These are phyloP conservation scores for Brenthis daphne DNA, from an alignment of 2,888 invertebrate species.

Conservation along the genomic window DNA sequence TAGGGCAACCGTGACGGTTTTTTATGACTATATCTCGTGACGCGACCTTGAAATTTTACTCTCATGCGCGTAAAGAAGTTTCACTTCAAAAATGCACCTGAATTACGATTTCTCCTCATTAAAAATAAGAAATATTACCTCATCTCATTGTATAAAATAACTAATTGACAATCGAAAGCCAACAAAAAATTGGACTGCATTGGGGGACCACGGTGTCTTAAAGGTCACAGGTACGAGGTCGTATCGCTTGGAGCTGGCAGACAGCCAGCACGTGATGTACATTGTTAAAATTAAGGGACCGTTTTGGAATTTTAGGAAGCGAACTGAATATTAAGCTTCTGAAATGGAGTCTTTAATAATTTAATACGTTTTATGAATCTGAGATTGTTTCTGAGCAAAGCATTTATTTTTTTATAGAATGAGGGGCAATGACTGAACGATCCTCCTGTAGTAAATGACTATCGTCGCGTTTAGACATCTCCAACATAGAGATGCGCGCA, in stretches of 20 bases:
- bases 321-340: background rate
- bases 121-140: background rate
- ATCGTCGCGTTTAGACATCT: too few species aligned
- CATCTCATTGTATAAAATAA: background rate
- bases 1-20: too few species aligned
- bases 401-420: background rate
- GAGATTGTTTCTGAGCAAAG: background rate
- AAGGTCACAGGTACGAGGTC: slow-evolving; percentile 37
- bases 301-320: slow-evolving; percentile 8
- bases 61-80: too few species aligned
- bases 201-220: slow-evolving; percentile 2
- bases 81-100: too few species aligned
- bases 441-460: too few species aligned
- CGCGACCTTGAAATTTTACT: too few species aligned
- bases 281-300: slow-evolving; percentile 18
- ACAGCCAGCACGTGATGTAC: slow-evolving; percentile 34
- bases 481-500: too few species aligned
- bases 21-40: too few species aligned
- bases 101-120: too few species aligned
- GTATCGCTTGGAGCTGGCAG: slow-evolving; percentile 33
- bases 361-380: background rate
- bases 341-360: background rate
- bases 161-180: background rate
- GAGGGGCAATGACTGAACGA: background rate
- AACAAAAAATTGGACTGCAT: background rate